Percentiles rank a stretch among this genome's conserved stretches.
Evolutionary conservation across 2,113 vertebrate species (phyloP).

Genomic region (Phalacrocorax carbo): DNA sequence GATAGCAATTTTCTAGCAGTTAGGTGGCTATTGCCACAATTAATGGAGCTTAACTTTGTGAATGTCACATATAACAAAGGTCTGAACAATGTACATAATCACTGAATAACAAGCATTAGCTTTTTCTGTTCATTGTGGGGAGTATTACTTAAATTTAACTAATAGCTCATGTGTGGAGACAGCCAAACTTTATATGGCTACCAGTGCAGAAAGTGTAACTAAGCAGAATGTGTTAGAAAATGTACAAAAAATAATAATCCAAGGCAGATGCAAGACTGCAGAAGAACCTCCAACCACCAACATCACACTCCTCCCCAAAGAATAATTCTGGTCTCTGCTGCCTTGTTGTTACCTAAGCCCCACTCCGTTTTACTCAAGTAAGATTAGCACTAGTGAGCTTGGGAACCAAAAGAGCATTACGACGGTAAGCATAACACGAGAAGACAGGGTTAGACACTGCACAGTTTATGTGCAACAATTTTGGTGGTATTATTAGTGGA

Average conservation of each 20-base stretch:
- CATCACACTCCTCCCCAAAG: neutral
- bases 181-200: neutral
- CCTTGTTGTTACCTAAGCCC: neutral
- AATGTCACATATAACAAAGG: neutral
- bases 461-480: neutral
- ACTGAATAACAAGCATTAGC: neutral
- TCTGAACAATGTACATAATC: neutral
- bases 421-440: neutral
- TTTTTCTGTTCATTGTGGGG: neutral
- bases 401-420: neutral
- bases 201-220: neutral
- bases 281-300: neutral
- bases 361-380: accelerated
- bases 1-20: neutral
- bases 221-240: neutral
- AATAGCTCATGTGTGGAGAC: neutral
- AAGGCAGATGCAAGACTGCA: neutral
- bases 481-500: neutral
- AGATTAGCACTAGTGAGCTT: neutral
- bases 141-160: neutral
- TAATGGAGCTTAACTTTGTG: neutral
- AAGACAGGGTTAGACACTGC: neutral
- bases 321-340: neutral
- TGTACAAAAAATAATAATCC: neutral
- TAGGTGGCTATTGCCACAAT: neutral